phyloP scores from a whole-genome alignment of 2,797 vertebrate species.

The Argya squamiceps region DNA sequence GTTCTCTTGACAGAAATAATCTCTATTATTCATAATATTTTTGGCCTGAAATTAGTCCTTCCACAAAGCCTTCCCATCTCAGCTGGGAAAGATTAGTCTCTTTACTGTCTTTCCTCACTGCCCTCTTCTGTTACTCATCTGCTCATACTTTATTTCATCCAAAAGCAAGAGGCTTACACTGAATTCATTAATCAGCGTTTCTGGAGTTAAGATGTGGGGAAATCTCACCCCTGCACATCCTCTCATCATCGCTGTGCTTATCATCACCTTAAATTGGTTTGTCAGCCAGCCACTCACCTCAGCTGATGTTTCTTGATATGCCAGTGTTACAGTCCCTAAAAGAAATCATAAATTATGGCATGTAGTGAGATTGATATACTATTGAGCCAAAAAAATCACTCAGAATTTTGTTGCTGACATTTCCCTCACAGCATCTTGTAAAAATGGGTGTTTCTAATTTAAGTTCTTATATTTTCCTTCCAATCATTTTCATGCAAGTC shows the following conservation, averaged over 20 bases:
- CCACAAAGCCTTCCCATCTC: not conserved
- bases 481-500: slow-evolving; percentile 16
- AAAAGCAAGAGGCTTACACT: not conserved
- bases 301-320: slow-evolving; percentile 37
- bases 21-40: slow-evolving; percentile 25
- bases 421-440: slow-evolving; percentile 25
- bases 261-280: slow-evolving; percentile 53
- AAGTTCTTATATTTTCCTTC: slow-evolving; percentile 42
- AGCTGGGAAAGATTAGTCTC: slow-evolving; percentile 17
- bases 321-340: not conserved
- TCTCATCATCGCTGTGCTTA: slow-evolving; percentile 15
- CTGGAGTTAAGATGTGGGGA: slow-evolving; percentile 36
- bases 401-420: slow-evolving; percentile 22
- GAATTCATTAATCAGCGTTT: slow-evolving; percentile 12
- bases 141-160: slow-evolving; percentile 1
- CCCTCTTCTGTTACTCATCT: slow-evolving; percentile 54
- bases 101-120: slow-evolving; percentile 39
- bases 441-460: slow-evolving; percentile 31
- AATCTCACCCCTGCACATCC: not conserved
- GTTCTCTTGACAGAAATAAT: slow-evolving; percentile 37
- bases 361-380: not conserved
- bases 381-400: slow-evolving; percentile 19
- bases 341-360: slow-evolving; percentile 45
- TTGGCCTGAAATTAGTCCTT: slow-evolving; percentile 24
- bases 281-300: slow-evolving; percentile 51